Evolutionary conservation across 2,888 invertebrate genomes (phyloP).

Genomic region (Sabellastarte sp.): DNA sequence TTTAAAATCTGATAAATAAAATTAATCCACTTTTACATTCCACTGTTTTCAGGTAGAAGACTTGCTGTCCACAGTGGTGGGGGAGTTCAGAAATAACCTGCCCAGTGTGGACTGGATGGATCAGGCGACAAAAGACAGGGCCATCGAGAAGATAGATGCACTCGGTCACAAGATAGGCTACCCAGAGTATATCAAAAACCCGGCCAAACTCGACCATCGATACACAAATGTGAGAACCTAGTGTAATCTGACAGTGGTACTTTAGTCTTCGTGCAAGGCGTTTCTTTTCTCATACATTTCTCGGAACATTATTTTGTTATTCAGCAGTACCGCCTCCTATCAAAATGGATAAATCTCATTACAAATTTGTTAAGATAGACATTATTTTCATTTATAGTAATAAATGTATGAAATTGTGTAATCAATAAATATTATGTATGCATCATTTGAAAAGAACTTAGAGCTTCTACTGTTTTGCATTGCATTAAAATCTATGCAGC

Average conservation of each 20-base stretch:
- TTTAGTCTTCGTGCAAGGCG: not conserved
- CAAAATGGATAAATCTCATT: too few species aligned
- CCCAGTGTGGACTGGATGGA: slow-evolving; percentile 49
- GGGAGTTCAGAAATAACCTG: slow-evolving; percentile 36
- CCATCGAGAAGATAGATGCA: slow-evolving; percentile 40
- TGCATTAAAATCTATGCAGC: too few species aligned
- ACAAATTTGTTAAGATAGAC: too few species aligned
- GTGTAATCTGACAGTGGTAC: too few species aligned
- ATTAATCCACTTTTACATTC: not conserved
- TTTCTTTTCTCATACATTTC: not conserved
- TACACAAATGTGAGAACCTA: slow-evolving; percentile 47
- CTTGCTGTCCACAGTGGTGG: slow-evolving; percentile 35
- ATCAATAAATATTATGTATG: too few species aligned
- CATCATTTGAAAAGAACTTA: too few species aligned
- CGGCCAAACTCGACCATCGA: slow-evolving; percentile 37
- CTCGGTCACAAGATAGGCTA: slow-evolving; percentile 44
- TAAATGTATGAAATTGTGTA: too few species aligned
- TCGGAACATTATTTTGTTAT: not conserved
- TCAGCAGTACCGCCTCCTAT: too few species aligned
- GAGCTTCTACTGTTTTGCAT: too few species aligned
- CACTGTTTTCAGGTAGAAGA: slow-evolving; percentile 30
- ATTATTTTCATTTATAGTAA: too few species aligned
- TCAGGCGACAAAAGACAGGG: slow-evolving; percentile 33
- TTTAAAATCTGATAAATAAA: too few species aligned
- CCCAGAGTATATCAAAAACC: slow-evolving; percentile 44